Base-by-base conservation (phyloP, 2,113 vertebrate species). In the Nothobranchius furzeri region DNA sequence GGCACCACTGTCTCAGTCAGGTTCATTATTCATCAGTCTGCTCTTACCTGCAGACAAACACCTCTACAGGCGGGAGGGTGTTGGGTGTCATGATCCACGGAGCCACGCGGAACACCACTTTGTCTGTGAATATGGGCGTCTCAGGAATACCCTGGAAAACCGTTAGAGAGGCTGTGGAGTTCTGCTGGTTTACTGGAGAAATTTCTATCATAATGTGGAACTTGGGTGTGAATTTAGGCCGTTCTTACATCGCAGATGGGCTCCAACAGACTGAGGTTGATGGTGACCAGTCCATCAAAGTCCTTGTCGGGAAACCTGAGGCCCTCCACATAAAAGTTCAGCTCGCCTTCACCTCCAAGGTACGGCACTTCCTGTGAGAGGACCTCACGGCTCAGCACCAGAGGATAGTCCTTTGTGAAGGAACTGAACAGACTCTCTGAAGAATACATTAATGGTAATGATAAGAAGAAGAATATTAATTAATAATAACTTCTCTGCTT, bases 31-130 rank as follows among this genome's bases (percentile, higher is more conserved):
- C 0, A 77, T 53, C 36, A 40, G 51, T 56, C 11, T 30, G 8
- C 35, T 60, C 66, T 73, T 9, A 90, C 89, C 89, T 91, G 87
- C 92, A 98, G 46, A 96, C 91, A 0, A 94, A 96, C 64, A 98
- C 94, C 3, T 92, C 94, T 17, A 92, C 12, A 0, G 97, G 97
- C 2, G 87, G 37, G 73, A 96, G 64, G 1, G 92, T 96, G 85
- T 93, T 98, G 66, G 97, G 97, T 9, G 95, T 98, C 95, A 98
- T 95, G 89, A 99, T 95, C 95, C 97, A 98, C 0, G 97, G 97
- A 0, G 97, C 94, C 3, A 97, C 82, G 24, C 91, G 92, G 86
- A 99, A 96, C 40, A 88, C 25, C 0, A 97, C 95, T 0, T 83
- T 92, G 86, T 99, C 97, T 0, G 92, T 98, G 89, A 96, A 98